These are phyloP conservation scores for Euphydryas editha DNA, from an alignment of 2,888 invertebrate species.

Conservation along the genomic window DNA sequence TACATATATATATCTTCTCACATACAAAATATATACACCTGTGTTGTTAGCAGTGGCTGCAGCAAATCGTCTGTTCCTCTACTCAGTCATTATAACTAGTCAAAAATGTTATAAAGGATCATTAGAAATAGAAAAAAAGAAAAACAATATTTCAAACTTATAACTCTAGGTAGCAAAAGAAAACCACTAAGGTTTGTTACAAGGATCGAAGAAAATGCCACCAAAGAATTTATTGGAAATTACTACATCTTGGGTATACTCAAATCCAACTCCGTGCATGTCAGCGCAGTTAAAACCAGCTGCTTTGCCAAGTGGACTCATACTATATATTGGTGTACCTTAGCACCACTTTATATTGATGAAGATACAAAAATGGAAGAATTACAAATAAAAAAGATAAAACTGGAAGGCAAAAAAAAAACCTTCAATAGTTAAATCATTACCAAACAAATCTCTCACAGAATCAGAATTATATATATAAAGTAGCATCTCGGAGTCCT, in stretches of 20 bases:
- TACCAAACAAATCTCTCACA: conserved; percentile 52
- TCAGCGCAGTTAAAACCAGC: conserved; percentile 86
- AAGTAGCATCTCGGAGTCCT: conserved; percentile 87
- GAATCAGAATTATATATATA: conserved; percentile 82
- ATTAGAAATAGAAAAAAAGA: too few species aligned
- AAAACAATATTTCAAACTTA: too few species aligned
- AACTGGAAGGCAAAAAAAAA: conserved; percentile 66
- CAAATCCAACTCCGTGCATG: conserved; percentile 86
- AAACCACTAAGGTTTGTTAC: too few species aligned
- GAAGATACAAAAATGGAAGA: conserved; percentile 69
- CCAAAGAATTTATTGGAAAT: conserved; percentile 87
- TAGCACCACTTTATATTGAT: conserved; percentile 84
- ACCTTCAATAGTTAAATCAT: conserved; percentile 57
- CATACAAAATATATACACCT: too few species aligned
- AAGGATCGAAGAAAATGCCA: conserved; percentile 75
- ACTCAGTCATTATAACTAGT: conserved; percentile 89
- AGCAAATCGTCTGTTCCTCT: conserved; percentile 93
- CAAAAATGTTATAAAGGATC: conserved; percentile 91
- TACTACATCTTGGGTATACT: conserved; percentile 88
- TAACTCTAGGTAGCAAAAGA: too few species aligned
- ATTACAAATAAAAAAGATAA: conserved; percentile 70
- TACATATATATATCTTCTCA: too few species aligned
- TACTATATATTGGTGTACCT: conserved; percentile 89
- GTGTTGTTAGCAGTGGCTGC: conserved; percentile 91
- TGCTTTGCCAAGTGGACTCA: conserved; percentile 89